Evolutionary conservation across 2,113 vertebrate species (phyloP).

Genomic region (Dermatemys mawii): DNA sequence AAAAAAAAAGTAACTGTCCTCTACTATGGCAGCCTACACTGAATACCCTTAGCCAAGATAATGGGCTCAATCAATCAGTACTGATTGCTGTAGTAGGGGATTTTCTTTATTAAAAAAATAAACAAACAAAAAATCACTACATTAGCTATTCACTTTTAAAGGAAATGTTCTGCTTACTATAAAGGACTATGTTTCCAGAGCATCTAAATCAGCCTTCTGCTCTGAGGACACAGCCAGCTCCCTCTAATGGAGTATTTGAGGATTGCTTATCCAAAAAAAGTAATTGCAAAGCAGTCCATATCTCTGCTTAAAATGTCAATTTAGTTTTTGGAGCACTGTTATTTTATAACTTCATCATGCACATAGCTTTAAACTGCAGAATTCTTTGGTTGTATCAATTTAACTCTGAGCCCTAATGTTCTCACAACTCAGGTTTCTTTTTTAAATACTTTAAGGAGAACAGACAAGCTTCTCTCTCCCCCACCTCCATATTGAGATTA

Average conservation of each 20-base stretch:
- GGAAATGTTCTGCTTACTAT: neutral
- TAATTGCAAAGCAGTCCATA: fast-evolving
- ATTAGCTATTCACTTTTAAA: neutral
- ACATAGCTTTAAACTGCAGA: fast-evolving
- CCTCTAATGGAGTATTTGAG: fast-evolving
- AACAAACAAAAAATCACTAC: neutral
- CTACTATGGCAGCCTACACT: fast-evolving
- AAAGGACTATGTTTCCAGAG: fast-evolving
- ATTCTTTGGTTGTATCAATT: neutral
- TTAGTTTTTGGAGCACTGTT: fast-evolving
- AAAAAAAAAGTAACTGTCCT: neutral
- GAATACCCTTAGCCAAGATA: neutral
- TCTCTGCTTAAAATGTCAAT: neutral
- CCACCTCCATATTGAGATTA: neutral
- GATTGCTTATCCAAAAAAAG: fast-evolving
- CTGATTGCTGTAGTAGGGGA: fast-evolving
- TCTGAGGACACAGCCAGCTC: neutral
- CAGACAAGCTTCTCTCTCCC: neutral
- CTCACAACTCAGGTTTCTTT: fast-evolving
- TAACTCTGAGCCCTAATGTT: neutral
- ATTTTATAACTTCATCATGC: fast-evolving
- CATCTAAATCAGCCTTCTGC: fast-evolving
- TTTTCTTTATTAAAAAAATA: neutral
- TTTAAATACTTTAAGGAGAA: neutral
- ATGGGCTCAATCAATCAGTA: neutral